These are phyloP conservation scores for Musca domestica DNA, from an alignment of 1,140 invertebrate species.

Conservation along the genomic window DNA sequence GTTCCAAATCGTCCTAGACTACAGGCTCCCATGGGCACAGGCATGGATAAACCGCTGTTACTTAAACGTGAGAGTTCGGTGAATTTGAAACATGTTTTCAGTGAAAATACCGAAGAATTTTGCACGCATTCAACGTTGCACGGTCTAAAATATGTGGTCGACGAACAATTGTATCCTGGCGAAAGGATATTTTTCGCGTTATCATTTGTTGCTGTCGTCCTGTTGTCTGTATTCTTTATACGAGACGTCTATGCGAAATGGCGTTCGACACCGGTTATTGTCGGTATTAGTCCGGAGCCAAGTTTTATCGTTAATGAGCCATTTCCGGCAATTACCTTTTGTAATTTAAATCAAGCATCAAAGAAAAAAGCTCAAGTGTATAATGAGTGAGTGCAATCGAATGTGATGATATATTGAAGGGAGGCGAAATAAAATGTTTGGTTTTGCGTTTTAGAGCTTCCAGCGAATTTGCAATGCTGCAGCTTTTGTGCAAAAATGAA, in stretches of 20 bases:
- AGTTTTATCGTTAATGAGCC: slow-evolving; percentile 22
- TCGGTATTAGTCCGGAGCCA: slow-evolving; percentile 23
- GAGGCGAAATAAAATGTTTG: slow-evolving; percentile 62
- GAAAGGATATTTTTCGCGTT: slow-evolving; percentile 24
- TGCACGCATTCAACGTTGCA: slow-evolving; percentile 26
- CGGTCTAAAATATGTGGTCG: slow-evolving; percentile 28
- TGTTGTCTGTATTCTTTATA: slow-evolving; percentile 18
- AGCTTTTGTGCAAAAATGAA: slow-evolving; percentile 62
- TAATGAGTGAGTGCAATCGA: not conserved
- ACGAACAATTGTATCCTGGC: slow-evolving; percentile 15
- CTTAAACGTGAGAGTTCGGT: not conserved
- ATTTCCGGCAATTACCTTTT: slow-evolving; percentile 28
- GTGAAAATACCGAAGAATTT: slow-evolving; percentile 24
- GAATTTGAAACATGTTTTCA: slow-evolving; percentile 3
- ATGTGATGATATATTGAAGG: slow-evolving; percentile 2
- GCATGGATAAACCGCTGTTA: not conserved
- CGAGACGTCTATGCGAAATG: slow-evolving; percentile 23
- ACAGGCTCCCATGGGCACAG: no score
- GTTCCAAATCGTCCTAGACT: no score
- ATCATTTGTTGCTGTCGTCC: slow-evolving; percentile 17
- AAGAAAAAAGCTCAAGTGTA: slow-evolving; percentile 47
- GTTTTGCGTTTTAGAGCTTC: slow-evolving; percentile 16
- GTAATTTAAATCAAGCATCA: slow-evolving; percentile 66
- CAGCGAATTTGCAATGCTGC: slow-evolving; percentile 27
- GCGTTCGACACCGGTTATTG: slow-evolving; percentile 23